These are phyloP conservation scores for Petrocephalus sullivani DNA, from an alignment of 2,797 vertebrate species.

Conservation along the genomic window DNA sequence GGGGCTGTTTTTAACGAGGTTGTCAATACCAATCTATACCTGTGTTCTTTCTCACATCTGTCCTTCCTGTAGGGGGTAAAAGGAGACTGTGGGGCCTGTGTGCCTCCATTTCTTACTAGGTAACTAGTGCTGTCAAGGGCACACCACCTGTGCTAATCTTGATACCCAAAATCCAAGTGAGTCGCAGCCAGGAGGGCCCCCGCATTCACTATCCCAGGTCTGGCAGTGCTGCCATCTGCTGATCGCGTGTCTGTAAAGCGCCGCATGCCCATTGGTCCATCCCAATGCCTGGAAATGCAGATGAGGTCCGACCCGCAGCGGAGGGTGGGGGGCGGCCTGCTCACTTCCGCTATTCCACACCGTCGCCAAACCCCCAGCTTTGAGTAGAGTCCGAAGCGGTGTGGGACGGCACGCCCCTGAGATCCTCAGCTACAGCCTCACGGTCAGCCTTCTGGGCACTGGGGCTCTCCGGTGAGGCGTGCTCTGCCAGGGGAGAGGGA, in stretches of 20 bases:
- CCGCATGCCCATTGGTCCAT: neutral
- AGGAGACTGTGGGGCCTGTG: neutral
- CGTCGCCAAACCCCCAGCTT: neutral
- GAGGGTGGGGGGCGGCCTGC: neutral
- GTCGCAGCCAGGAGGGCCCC: neutral
- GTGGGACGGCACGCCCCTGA: neutral
- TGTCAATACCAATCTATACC: neutral
- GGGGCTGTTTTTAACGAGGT: neutral
- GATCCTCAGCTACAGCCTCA: neutral
- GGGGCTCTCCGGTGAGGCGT: neutral
- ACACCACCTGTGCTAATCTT: neutral
- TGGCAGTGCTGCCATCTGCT: neutral
- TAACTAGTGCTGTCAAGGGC: neutral
- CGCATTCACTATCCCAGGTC: neutral
- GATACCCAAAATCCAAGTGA: too few relatives aligned
- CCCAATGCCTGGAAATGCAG: neutral
- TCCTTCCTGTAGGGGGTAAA: neutral
- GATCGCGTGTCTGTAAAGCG: neutral
- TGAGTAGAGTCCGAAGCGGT: neutral
- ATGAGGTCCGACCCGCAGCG: neutral
- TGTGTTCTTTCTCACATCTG: neutral
- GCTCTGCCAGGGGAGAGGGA: neutral
- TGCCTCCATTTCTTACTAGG: neutral
- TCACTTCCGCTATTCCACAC: neutral
- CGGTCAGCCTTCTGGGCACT: neutral